These are phyloP conservation scores for Cydia amplana DNA, from an alignment of 1,140 invertebrate genomes.

Conservation along the genomic window DNA sequence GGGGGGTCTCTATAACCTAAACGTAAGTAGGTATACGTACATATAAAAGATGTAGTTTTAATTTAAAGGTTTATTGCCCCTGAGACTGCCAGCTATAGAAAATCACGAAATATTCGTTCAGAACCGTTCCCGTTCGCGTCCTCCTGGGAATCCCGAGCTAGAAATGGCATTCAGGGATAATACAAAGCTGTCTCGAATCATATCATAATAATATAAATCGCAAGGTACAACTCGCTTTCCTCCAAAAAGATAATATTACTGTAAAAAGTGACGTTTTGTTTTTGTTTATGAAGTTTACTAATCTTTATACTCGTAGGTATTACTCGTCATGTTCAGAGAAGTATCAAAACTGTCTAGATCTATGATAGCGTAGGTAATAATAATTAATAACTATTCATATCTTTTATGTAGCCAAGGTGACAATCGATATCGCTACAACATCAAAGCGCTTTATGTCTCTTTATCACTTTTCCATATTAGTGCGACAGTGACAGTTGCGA, in stretches of 20 bases:
- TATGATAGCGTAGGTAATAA: too few species aligned
- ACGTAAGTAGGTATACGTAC: too few species aligned
- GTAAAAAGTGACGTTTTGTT: not conserved
- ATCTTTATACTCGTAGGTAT: too few species aligned
- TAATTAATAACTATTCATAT: too few species aligned
- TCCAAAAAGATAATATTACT: not conserved
- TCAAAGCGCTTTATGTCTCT: too few species aligned
- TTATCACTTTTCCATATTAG: too few species aligned
- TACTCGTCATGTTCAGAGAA: too few species aligned
- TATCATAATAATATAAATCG: slow-evolving; percentile 13
- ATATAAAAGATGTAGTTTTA: slow-evolving; percentile 38
- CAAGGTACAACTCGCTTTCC: not conserved
- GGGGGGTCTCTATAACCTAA: too few species aligned
- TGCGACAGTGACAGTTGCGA: too few species aligned
- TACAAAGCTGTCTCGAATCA: slow-evolving; percentile 22
- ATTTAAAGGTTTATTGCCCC: slow-evolving; percentile 37
- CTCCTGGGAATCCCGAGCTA: slow-evolving; percentile 15
- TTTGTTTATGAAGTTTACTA: not conserved
- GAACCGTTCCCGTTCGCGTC: slow-evolving; percentile 29
- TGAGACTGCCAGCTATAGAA: slow-evolving; percentile 27
- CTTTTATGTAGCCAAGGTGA: too few species aligned
- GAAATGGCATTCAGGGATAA: slow-evolving; percentile 34
- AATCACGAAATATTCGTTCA: slow-evolving; percentile 41
- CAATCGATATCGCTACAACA: too few species aligned
- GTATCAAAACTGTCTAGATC: too few species aligned